A percentile compares a stretch with the other conserved stretches of the same genome.
Conservation (phyloP, 2,888 invertebrate genomes). For the Hypena proboscidalis region DNA sequence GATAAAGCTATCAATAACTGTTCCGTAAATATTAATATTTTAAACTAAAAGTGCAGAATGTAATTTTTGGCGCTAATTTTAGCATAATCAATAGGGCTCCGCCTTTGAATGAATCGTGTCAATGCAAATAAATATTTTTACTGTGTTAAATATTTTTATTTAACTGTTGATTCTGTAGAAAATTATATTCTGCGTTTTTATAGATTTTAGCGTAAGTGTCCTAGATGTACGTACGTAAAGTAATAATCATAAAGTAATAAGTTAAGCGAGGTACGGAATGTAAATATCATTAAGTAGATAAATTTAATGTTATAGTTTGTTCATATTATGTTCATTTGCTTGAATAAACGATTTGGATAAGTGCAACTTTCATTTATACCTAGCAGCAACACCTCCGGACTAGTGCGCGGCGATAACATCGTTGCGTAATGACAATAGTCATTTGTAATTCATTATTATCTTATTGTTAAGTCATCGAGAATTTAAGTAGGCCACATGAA, state of each 20-base stretch:
- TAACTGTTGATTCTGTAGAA: conserved; percentile 47
- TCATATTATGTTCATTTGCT: conserved; percentile 85
- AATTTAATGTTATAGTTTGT: conserved; percentile 85
- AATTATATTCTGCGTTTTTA: conserved; percentile 72
- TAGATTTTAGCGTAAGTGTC: conserved; percentile 67
- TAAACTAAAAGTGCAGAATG: conserved; percentile 78
- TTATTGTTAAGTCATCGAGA: conserved; percentile 27
- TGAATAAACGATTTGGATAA: conserved; percentile 85
- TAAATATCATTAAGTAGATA: conserved; percentile 85
- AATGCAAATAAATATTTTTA: conserved; percentile 42
- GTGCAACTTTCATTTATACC: conserved; percentile 65
- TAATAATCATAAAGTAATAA: conserved; percentile 66
- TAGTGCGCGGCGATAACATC: conserved; percentile 14
- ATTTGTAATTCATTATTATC: conserved; percentile 31
- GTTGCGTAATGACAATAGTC: conserved; percentile 35
- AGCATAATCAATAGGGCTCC: conserved; percentile 33
- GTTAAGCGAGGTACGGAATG: conserved; percentile 80
- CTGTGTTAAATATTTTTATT: conserved; percentile 50
- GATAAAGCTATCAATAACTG: conserved; percentile 63
- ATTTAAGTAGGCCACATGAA: conserved; percentile 33
- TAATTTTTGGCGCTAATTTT: conserved; percentile 51
- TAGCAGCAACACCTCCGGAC: neutral
- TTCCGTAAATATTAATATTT: conserved; percentile 60
- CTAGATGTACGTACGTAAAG: conserved; percentile 73
- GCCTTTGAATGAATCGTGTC: conserved; percentile 28